These are phyloP conservation scores for Cephus pygmeus DNA, from an alignment of 2,888 invertebrate genomes.

Conservation along the genomic window DNA sequence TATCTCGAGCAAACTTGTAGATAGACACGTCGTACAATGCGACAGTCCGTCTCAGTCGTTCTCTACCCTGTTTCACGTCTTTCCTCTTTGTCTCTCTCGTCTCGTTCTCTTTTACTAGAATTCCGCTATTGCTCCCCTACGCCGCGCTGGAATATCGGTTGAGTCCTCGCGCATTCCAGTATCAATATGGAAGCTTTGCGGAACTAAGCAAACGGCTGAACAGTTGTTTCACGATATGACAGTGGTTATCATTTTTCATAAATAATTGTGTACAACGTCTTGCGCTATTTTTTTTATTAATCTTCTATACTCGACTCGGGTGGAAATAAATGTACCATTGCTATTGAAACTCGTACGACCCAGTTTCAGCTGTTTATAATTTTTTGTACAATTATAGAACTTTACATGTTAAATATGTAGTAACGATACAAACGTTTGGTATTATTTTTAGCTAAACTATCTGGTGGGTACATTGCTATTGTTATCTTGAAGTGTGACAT, in stretches of 20 bases:
- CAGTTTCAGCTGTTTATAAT: background rate
- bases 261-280: background rate
- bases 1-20: conserved; percentile 55
- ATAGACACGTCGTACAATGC: conserved; percentile 31
- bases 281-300: background rate
- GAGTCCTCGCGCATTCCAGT: background rate
- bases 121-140: background rate
- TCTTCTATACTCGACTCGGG: background rate
- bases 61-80: background rate
- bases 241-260: background rate
- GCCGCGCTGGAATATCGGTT: background rate
- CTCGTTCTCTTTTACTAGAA: background rate
- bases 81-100: background rate
- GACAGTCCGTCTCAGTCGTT: conserved; percentile 25
- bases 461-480: background rate
- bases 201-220: background rate
- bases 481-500: background rate
- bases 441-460: background rate
- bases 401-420: background rate
- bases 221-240: background rate
- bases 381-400: background rate
- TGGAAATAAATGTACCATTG: background rate
- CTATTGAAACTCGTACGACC: too few species aligned
- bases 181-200: background rate
- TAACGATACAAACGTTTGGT: background rate